Conservation (phyloP, 53 echinoderm and acorn worm species). For the Paelopatides confundens region DNA sequence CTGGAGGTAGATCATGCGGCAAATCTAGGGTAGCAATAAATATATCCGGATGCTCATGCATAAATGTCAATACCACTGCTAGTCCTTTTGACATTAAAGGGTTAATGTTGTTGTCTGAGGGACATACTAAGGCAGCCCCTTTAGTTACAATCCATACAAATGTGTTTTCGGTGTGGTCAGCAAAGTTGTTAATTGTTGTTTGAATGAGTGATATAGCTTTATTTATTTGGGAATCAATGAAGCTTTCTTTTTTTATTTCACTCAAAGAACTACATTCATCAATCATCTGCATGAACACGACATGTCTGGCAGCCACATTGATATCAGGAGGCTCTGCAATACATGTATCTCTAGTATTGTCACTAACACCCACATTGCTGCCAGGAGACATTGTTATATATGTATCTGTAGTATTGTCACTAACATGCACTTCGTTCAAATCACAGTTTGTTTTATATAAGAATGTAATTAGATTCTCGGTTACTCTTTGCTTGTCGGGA, state of each 20-base stretch:
- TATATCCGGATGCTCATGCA: constrained; percentile 64
- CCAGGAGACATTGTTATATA: not conserved
- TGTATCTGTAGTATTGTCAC: not conserved
- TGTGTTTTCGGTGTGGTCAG: not conserved
- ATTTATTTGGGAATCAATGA: not conserved
- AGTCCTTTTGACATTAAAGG: constrained; percentile 47
- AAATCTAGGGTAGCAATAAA: constrained; percentile 45
- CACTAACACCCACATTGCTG: not conserved
- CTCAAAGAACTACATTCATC: not conserved
- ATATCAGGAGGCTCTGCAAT: not conserved
- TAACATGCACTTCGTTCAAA: not conserved
- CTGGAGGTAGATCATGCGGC: not conserved
- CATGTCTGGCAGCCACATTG: not conserved
- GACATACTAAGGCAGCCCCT: constrained; percentile 26
- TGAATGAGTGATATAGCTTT: not conserved
- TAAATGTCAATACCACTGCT: constrained; percentile 14
- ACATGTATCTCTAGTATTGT: not conserved
- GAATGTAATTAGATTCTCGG: not conserved
- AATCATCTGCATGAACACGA: not conserved
- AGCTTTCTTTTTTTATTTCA: not conserved
- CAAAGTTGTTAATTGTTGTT: not conserved
- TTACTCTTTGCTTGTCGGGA: not conserved
- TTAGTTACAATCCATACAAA: constrained; percentile 35
- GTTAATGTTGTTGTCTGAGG: constrained; percentile 24
- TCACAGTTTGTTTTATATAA: not conserved